These are phyloP conservation scores for Notolabrus celidotus DNA, from an alignment of 2,797 vertebrate species.

Conservation along the genomic window DNA sequence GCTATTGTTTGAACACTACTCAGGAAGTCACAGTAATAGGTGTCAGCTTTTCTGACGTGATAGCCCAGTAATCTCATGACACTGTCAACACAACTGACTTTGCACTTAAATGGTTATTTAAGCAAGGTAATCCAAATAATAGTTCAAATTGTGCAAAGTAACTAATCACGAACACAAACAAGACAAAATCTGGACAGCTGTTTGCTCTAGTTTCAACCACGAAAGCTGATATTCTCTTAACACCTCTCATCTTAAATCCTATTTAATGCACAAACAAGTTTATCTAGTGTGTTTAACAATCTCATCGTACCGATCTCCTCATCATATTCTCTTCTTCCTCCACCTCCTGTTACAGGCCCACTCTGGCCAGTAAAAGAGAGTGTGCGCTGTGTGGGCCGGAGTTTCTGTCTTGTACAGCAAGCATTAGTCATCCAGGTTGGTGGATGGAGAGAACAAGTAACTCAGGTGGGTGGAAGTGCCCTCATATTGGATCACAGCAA, in stretches of 20 bases:
- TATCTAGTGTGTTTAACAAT: constrained; percentile 49
- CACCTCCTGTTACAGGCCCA: constrained; percentile 61
- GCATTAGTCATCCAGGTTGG: constrained; percentile 81
- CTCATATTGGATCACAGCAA: constrained; percentile 71
- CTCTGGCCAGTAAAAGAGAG: constrained; percentile 62
- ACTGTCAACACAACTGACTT: constrained; percentile 39
- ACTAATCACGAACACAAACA: constrained; percentile 36
- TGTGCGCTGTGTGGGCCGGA: constrained; percentile 75
- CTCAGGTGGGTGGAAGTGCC: constrained; percentile 80
- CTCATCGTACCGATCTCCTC: constrained; percentile 50
- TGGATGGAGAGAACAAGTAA: constrained; percentile 76
- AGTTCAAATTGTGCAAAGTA: constrained; percentile 17
- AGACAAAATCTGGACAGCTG: constrained; percentile 27
- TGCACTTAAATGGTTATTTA: constrained; percentile 32
- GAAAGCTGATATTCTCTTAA: constrained; percentile 41
- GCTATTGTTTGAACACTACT: constrained; percentile 73
- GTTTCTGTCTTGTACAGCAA: constrained; percentile 65
- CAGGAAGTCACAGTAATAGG: constrained; percentile 64
- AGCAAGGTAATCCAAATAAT: constrained; percentile 44
- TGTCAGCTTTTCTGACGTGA: constrained; percentile 74
- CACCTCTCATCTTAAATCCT: constrained; percentile 53
- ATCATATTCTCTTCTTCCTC: constrained; percentile 43
- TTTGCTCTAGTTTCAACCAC: constrained; percentile 12
- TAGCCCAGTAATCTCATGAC: constrained; percentile 51
- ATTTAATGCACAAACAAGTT: constrained; percentile 52